Evolutionary conservation across 1,140 invertebrate genomes (phyloP), one percentile per base, ranked within the genome.

Genomic region (Drosophila takahashii): DNA sequence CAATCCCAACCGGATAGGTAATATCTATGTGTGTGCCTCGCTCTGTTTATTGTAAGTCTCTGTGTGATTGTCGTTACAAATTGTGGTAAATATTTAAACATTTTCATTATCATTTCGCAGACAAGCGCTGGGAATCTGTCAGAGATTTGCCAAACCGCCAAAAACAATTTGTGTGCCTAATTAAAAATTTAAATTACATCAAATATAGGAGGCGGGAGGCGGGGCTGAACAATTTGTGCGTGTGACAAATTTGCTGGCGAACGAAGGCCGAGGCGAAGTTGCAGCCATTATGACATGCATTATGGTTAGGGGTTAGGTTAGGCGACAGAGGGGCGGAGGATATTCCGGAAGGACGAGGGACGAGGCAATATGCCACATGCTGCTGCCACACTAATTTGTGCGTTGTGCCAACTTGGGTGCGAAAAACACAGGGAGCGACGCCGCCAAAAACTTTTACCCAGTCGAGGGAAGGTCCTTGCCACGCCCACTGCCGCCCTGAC

Each of bases 101-200:
- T 86, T 86, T 86, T 77, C 83, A 86, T 89, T 89, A 86, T 86
- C 84, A 86, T 87, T 86, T 83, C 64, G 77, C 32, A 48, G 52
- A 66, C 48, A 54, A 57, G 74, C 61, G 60, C 10, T 64, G 73
- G 69, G 59, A 87, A 83, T 86, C 83, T 86, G 83, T 87, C 83
- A 86, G 83, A 79, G 83, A 86, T 86, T 86, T 83, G 70, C 65
- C 41, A 83, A 86, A 87, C 83, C 83, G 71, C 79, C 67, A 64
- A 86, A 86, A 87, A 86, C 83, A 86, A 86, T 86, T 86, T 86
- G 83, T 83, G 84, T 83, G 84, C 84, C 81, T 86, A 87, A 86
- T 86, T 86, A 86, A 86, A 86, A 86, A 86, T 86, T 86, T 86
- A 86, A 86, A 86, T 86, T 86, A 86, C 83, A 86, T 87, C 84